Base-by-base conservation (phyloP, 1,140 invertebrate genomes). In the Chrysoperla carnea region DNA sequence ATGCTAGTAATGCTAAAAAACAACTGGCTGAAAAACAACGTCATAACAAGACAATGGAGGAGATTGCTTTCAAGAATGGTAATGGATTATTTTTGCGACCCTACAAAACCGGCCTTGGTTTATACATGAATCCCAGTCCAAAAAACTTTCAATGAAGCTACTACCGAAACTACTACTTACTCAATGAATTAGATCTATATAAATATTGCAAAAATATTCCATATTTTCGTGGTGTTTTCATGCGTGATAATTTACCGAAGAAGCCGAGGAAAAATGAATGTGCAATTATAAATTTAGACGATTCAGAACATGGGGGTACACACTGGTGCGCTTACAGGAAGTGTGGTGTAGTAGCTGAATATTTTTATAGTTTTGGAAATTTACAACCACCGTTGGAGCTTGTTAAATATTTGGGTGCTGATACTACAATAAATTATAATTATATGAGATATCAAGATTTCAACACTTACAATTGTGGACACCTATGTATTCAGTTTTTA, bases 191-290 rank as follows among this genome's bases (percentile, higher is more conserved):
- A n/a, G 51, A 58, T 47, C 45, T 56, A 38, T 29, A 48, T 29
- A 48, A 48, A 27, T 46, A 47, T 49, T 47, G 45, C 15, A 31
- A 27, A 39, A 48, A 50, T 43, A n/a, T n/a, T n/a, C n/a, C n/a
- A n/a, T n/a, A n/a, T 46, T 56, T 58, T 52, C 33, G 56, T 47
- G 56, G 55, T 27, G 52, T 57, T 2, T 58, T 52, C 47, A 59
- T 58, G 57, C 48, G 50, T 39, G 46, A 54, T 48, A 42, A 23
- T 40, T 42, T 53, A 36, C 50, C 53, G 17, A 44, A 40, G 6
- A 47, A 36, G 28, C 36, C 51, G 9, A 41, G 29, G 23, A 37
- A 15, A 40, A 43, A 46, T 33, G 52, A 57, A 54, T 52, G 50
- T 46, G 52, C 44, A 14, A 52, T 55, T 29, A 31, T 57, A 23